Base-by-base conservation (phyloP, 2,113 vertebrate genomes). In the Centropus unirufus region DNA sequence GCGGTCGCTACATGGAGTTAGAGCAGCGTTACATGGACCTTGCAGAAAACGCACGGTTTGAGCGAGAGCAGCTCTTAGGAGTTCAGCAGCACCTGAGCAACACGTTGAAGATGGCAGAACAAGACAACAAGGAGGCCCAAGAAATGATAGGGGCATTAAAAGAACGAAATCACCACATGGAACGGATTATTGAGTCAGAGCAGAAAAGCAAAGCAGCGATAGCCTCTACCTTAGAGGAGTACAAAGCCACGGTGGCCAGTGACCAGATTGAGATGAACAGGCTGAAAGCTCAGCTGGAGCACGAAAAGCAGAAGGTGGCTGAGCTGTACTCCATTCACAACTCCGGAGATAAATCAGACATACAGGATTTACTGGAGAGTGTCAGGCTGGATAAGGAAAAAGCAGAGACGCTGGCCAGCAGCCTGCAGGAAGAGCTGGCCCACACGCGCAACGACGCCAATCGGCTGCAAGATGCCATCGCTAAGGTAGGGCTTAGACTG, bases 41-140 rank as follows among this genome's bases (percentile, higher is more conserved):
- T 55, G 98, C 98, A 0, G 99, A 99, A 91, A 99, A 98, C 0
- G 98, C 98, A 21, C 99, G 99, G 55, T 99, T 99, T 26, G 99
- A 99, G 69, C 97, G 99, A 14, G 99, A 99, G 94, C 99, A 99
- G 96, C 98, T 99, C 17, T 96, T 99, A 10, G 99, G 99, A 3
- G 99, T 99, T 46, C 99, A 99, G 88, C 99, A 99, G 83, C 99
- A 99, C 72, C 77, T 99, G n/a, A 99, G 99, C 95, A 99, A 99
- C 95, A 99, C 99, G 3, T 90, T 99, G 92, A 99, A 99, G 96
- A 99, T 99, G 99, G 99, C 99, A 3, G 99, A 99, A 27, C 99
- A 99, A 90, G 99, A 99, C 97, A 99, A 99, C 75, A 99, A 99
- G 16, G 99, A 99, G 82, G 99, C 99, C 20, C 99, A 99, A 32